These are phyloP conservation scores for Pterocles burchelli DNA, from an alignment of 2,113 vertebrate species.

Conservation along the genomic window DNA sequence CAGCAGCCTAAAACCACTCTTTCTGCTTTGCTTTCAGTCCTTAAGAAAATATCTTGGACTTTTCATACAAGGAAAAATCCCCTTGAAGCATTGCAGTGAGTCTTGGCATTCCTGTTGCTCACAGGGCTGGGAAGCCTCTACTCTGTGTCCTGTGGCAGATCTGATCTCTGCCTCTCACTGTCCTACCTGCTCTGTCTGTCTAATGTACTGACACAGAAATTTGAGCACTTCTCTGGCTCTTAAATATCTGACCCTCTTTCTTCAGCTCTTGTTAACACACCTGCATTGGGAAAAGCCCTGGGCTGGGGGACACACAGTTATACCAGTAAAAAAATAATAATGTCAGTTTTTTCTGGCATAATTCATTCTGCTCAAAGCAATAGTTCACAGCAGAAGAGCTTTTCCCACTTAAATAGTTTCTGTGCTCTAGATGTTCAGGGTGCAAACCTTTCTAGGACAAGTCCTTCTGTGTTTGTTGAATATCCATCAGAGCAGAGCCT, in stretches of 20 bases:
- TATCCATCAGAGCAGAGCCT: background rate
- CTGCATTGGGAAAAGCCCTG: background rate
- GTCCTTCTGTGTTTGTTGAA: background rate
- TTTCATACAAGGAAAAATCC: background rate
- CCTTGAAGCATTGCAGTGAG: background rate
- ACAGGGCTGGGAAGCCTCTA: background rate
- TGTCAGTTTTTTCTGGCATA: background rate
- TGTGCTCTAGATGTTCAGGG: background rate
- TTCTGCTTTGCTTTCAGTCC: background rate
- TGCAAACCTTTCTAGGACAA: background rate
- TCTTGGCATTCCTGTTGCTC: background rate
- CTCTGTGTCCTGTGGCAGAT: accelerated
- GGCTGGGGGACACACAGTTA: accelerated
- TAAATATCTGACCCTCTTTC: background rate
- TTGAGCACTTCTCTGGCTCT: background rate
- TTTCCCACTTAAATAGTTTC: background rate
- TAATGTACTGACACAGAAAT: background rate
- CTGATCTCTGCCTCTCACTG: background rate
- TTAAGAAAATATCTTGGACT: background rate
- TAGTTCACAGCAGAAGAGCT: background rate
- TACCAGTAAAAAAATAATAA: background rate
- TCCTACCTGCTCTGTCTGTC: background rate
- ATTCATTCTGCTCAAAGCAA: background rate
- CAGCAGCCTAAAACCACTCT: background rate
- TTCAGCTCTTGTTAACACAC: background rate